Base-by-base conservation (phyloP, 2,888 invertebrate species). In the Boloria selene region DNA sequence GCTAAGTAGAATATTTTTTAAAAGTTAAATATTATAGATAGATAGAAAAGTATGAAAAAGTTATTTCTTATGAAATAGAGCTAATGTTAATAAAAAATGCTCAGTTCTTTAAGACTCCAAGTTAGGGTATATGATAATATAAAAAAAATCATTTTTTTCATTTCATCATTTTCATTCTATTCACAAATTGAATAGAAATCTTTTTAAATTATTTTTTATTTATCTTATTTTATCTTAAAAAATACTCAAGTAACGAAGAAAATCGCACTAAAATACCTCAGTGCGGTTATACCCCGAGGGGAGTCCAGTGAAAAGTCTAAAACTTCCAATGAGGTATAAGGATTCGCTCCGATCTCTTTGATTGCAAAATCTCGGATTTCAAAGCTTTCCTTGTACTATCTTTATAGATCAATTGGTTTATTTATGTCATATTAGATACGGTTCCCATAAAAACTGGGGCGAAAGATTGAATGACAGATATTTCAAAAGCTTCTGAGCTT, bases 261-360 rank as follows among this genome's bases (percentile, higher is more conserved):
- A 50, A 50, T 38, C 50, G 38, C 59, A n/a, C 49, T 14, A 10
- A 17, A 2, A 17, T 17, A 31, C 49, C 49, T 7, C 51, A 58
- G 61, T 63, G 65, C 54, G 47, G 7, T 61, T 54, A 67, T 54
- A 68, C 70, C 47, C 73, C 82, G 80, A 83, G 80, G 80, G 31
- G 7, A 38, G 84, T 82, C 84, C 84, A 75, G 84, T 81, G 81
- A 85, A 84, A 85, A 85, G 79, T 82, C 73, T 70, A 75, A 72
- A 77, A 78, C 74, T 79, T 78, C 73, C 79, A 80, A 84, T 79
- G 84, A 82, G 80, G 79, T 78, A 79, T 79, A 80, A 79, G 80
- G 80, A 78, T 74, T 81, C 76, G 80, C 79, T 80, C 68, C 81
- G 80, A 82, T 80, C 79, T 80, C 79, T 84, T 83, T 86, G 87